Base-by-base conservation (phyloP, 2,113 vertebrate species). In the Upupa epops region DNA sequence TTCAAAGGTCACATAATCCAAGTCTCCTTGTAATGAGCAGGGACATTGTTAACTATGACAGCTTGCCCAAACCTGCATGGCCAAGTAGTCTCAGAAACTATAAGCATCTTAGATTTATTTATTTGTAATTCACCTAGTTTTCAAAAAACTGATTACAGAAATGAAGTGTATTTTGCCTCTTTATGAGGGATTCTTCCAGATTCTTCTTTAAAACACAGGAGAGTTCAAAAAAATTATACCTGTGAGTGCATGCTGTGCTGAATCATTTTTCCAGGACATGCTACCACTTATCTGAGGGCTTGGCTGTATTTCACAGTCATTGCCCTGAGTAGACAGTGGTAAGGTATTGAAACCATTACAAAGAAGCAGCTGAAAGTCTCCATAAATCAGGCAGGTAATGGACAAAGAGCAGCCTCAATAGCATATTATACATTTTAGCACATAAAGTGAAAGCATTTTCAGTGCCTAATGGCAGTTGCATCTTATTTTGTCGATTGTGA, bases 401-500 rank as follows among this genome's bases (percentile, higher is more conserved):
- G 36, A 36, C 8, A 66, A 83, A 31, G 32, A 28, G 4, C 18
- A 73, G 3, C 11, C 7, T 92, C 60, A 73, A 46, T 3, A 61
- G 25, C 5, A 88, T 52, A 64, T 54, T 11, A 29, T 56, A 14
- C 66, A 32, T 45, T 22, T 74, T 55, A 72, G 52, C 17, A 29
- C 7, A 24, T 2, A 48, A 16, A 6, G 25, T 24, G 11, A 77
- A 69, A 81, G 4, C 10, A 58, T 0, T 0, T 49, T 29, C n/a
- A 70, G 26, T 60, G 11, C 63, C 29, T 71, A 52, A 52, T 17
- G 7, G 13, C 11, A 82, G 19, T 72, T n/a, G 72, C 28, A 25
- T 71, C 63, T 87, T 64, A 58, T 78, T 82, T 82, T 72, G 6
- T n/a, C 64, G 14, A 11, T 37, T 83, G 69, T 48, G 36, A 25